These are phyloP conservation scores for Glossophaga mutica DNA, from an alignment of 2,797 vertebrate genomes.

Conservation along the genomic window DNA sequence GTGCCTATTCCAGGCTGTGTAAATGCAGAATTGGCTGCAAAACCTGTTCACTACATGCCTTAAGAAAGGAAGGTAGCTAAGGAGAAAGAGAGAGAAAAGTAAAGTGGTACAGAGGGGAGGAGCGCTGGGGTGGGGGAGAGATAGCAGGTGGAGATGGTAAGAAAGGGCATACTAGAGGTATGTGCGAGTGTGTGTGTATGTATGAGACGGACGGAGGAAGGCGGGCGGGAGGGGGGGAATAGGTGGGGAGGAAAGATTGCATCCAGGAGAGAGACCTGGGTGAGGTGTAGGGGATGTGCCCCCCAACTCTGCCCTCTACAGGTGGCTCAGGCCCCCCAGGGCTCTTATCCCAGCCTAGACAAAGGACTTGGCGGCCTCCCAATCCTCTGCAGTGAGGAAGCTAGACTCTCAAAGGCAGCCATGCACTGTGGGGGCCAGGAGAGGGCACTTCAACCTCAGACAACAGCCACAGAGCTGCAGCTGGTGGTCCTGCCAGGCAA, in stretches of 20 bases:
- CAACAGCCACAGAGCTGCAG: constrained; percentile 42
- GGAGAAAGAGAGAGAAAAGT: neutral
- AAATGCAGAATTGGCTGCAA: neutral
- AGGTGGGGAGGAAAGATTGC: neutral
- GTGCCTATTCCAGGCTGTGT: neutral
- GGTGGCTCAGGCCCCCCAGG: neutral
- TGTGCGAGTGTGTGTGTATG: accelerated
- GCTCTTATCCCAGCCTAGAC: neutral
- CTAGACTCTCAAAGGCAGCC: constrained; percentile 1
- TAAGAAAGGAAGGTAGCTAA: neutral
- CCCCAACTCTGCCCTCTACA: constrained; percentile 70
- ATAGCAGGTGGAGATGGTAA: neutral
- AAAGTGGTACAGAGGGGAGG: neutral
- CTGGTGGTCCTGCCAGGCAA: neutral
- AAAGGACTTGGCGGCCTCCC: constrained; percentile 13
- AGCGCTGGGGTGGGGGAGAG: neutral
- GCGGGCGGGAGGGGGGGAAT: neutral
- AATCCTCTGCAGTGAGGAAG: neutral
- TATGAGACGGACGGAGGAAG: neutral
- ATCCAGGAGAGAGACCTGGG: neutral
- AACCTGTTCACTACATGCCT: neutral
- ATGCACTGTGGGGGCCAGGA: constrained; percentile 76
- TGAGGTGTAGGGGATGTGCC: constrained; percentile 57
- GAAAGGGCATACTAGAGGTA: neutral
- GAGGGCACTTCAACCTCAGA: constrained; percentile 84